Percentiles rank a stretch among this genome's conserved stretches.
Evolutionary conservation across 2,113 vertebrate genomes (phyloP).

Genomic region (Callaeas wilsoni): DNA sequence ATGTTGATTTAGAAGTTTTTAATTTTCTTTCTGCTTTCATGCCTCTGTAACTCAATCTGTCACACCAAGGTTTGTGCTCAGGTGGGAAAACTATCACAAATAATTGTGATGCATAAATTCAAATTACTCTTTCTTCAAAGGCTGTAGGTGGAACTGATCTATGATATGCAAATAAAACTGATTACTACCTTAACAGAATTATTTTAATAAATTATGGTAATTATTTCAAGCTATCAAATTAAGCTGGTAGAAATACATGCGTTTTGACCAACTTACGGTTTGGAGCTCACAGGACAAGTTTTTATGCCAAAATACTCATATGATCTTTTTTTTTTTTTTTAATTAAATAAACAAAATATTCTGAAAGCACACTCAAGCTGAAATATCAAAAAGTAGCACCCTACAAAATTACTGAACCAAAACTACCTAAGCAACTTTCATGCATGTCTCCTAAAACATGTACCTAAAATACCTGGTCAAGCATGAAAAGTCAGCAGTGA

Average conservation of each 20-base stretch:
- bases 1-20: background rate
- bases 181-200: background rate
- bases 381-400: background rate
- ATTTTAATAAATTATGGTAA: constrained; percentile 16
- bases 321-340: background rate
- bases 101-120: background rate
- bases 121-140: background rate
- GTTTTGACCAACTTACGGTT: background rate
- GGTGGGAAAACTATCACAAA: background rate
- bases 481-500: background rate
- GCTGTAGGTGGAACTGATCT: background rate
- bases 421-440: background rate
- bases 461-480: background rate
- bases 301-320: background rate
- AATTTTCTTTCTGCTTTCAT: background rate
- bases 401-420: background rate
- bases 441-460: background rate
- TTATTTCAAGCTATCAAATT: background rate
- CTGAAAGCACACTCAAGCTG: background rate
- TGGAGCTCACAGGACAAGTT: background rate
- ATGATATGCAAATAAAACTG: background rate
- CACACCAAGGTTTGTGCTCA: background rate
- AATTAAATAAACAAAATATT: background rate
- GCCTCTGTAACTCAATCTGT: constrained; percentile 6
- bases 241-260: background rate